Base-by-base conservation (phyloP, 2,888 invertebrate species). In the Allygus modestus region DNA sequence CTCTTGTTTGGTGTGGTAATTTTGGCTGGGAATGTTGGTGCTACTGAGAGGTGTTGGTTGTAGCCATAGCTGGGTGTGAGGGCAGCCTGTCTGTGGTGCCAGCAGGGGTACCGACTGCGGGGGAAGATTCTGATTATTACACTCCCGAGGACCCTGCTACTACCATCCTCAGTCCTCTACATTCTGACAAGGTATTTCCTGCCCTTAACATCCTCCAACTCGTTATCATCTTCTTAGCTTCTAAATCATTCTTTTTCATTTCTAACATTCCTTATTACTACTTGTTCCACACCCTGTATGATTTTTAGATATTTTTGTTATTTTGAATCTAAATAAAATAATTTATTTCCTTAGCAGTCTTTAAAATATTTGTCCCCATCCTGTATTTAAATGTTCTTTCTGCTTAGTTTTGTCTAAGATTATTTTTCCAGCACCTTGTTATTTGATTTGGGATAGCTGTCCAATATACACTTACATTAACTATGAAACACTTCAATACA, bases 61-160 rank as follows among this genome's bases (percentile, higher is more conserved):
- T 73, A 41, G 71, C n/a, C 73, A 26, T 71, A 37, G 31, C 82
- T 33, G 73, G 37, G 58, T 83, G 83, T 83, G 83, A 75, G 41
- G 75, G 75, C 23, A 54, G 75, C 37, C 61, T 83, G 61, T n/a
- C 58, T 0, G 83, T 79, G 33, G 79, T 58, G n/a, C 33, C 83
- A 23, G 54, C 51, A 33, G 83, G 83, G 23, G 37, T 83, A 11
- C 33, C 71, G 20, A 54, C 33, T n/a, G 77, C 86, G 2, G 87
- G 87, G 20, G 94, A 95, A 86, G 95, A 95, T 91, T 95, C 95
- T 46, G 95, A 95, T 91, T 95, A 95, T 91, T 95, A 94, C 91
- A 95, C 95, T 54, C 95, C 95, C 33, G 95, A 95, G 90, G 95
- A 96, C 91, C 93, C 94, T 87, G 92, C 93, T 88, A 94, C 94